Percentiles rank a stretch among this genome's conserved stretches.
Conservation (phyloP, 2,888 invertebrate species). For the Gari tellinella region DNA sequence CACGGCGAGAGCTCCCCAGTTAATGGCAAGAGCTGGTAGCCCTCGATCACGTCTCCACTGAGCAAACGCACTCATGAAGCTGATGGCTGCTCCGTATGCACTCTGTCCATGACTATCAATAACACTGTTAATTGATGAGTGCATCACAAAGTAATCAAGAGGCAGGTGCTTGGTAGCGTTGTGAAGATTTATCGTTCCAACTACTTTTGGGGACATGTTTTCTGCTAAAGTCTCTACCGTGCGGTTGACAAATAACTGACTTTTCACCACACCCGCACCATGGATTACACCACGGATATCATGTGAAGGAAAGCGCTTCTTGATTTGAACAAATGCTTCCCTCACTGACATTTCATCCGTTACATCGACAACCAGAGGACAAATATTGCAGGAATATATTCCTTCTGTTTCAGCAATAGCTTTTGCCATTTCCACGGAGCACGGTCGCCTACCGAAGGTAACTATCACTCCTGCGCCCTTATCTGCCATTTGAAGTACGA, state of each 20-base stretch:
- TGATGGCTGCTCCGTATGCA: slow-evolving; percentile 73
- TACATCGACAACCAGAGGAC: slow-evolving; percentile 35
- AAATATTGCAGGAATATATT: slow-evolving; percentile 42
- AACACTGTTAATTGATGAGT: slow-evolving; percentile 72
- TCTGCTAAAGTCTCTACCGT: slow-evolving; percentile 49
- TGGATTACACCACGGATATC: slow-evolving; percentile 69
- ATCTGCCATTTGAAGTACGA: slow-evolving; percentile 53
- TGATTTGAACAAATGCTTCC: slow-evolving; percentile 7
- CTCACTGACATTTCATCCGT: slow-evolving; percentile 9
- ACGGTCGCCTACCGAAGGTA: slow-evolving; percentile 53
- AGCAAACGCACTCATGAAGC: slow-evolving; percentile 72
- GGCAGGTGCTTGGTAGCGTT: slow-evolving; percentile 32
- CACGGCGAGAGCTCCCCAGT: slow-evolving; percentile 73
- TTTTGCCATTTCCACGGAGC: slow-evolving; percentile 31
- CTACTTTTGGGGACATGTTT: slow-evolving; percentile 68
- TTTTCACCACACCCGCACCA: slow-evolving; percentile 67
- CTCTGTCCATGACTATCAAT: slow-evolving; percentile 72
- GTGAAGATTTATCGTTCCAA: slow-evolving; percentile 74
- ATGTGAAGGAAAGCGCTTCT: neutral
- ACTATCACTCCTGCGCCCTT: slow-evolving; percentile 64
- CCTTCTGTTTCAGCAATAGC: slow-evolving; percentile 40
- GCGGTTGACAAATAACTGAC: slow-evolving; percentile 51
- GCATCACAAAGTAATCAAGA: slow-evolving; percentile 73
- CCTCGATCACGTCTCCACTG: slow-evolving; percentile 62
- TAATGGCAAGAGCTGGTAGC: slow-evolving; percentile 68